Base-by-base conservation (phyloP, 2,888 invertebrate genomes). In the Cheilosia soror region DNA sequence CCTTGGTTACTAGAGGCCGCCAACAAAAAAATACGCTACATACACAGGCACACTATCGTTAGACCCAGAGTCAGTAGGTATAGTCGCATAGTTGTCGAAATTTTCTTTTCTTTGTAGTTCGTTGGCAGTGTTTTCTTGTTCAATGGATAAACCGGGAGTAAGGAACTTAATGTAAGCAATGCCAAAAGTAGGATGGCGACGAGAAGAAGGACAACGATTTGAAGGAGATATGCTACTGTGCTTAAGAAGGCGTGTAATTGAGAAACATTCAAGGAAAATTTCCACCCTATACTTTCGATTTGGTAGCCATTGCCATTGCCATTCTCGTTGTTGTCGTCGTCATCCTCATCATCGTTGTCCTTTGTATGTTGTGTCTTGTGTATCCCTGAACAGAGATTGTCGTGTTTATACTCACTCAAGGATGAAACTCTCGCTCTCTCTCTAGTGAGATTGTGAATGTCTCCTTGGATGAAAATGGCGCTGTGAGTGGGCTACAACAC, bases 171-270 rank as follows among this genome's bases (percentile, higher is more conserved):
- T 44, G 79, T 73, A 65, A 80, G 75, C 69, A 60, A 75, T 44
- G 51, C 47, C 40, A 77, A 65, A 57, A 55, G 51, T 40, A 37
- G 29, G 31, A 11, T 7, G 37, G n/a, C 29, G 49, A 62, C 31
- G 55, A 68, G 25, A 44, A 63, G 53, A 58, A 73, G 42, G 69
- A 63, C 75, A 65, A 51, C 69, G 69, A 69, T 73, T 68, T 68
- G 65, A 79, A 75, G 69, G 63, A 79, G 83, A 84, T 84, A 75
- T 84, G 47, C 76, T 90, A 89, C 91, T 91, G 92, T 92, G 92
- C 90, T 92, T 92, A 92, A 92, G 92, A 92, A 92, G 92, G 92
- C 92, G 92, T 92, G 92, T 92, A 92, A 92, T 92, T 92, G 92
- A 79, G 84, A 92, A 92, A 92, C 92, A 92, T 92, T 92, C 92